Conservation (phyloP, 2,113 vertebrate genomes). For the Beaufortia kweichowensis region DNA sequence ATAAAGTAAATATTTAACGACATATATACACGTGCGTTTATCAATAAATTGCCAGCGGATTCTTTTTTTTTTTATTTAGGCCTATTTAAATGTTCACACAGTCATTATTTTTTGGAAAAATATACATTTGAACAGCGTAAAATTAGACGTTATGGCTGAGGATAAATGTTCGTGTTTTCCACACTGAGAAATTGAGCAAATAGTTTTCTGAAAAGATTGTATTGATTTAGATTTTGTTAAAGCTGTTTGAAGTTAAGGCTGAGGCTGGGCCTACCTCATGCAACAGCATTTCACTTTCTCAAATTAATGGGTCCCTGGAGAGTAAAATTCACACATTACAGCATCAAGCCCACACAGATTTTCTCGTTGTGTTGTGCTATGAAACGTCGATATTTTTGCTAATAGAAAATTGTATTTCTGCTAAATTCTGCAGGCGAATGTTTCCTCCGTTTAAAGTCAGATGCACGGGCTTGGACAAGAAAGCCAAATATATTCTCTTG, state of each 20-base stretch:
- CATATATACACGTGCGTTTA: background rate
- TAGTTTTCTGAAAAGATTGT: background rate
- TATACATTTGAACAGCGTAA: background rate
- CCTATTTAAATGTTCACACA: background rate
- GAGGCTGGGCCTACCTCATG: background rate
- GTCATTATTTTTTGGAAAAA: background rate
- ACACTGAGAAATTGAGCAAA: too few species aligned
- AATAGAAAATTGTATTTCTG: background rate
- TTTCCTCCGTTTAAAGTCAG: conserved; percentile 99
- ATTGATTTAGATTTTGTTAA: background rate
- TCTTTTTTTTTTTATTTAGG: background rate
- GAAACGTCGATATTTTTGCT: background rate
- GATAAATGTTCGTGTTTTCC: too few species aligned
- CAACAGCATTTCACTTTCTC: background rate
- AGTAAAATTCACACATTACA: background rate
- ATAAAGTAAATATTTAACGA: background rate
- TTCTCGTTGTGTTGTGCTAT: background rate
- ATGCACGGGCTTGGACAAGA: conserved; percentile 97
- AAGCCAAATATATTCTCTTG: conserved; percentile 97
- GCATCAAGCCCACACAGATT: background rate
- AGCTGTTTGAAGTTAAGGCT: background rate
- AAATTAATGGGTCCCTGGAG: background rate
- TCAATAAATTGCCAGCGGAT: background rate
- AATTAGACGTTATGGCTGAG: background rate
- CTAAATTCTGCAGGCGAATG: conserved; percentile 83